A percentile compares a stretch with the other conserved stretches of the same genome.
Evolutionary conservation across 2,888 invertebrate species (phyloP).

Genomic region (Trimorus sp.): DNA sequence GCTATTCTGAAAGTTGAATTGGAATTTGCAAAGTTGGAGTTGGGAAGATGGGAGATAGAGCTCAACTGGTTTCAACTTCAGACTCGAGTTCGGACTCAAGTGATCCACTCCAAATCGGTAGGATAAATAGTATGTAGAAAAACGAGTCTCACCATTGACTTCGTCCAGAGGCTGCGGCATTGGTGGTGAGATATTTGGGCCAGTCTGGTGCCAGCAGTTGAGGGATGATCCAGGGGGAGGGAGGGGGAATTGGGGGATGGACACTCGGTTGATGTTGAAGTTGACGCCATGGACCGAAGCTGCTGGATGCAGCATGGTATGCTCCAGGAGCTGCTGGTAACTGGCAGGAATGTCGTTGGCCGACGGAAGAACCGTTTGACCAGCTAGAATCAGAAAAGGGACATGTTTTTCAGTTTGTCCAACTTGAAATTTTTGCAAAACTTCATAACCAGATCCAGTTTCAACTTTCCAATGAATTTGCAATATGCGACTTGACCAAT

Average conservation of each 20-base stretch:
- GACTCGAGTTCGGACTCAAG: too few relatives aligned
- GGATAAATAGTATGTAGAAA: neutral
- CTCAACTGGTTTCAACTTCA: too few relatives aligned
- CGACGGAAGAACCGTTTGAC: conserved; percentile 76
- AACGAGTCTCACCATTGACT: conserved; percentile 77
- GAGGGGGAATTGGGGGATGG: conserved; percentile 67
- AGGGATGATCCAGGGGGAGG: conserved; percentile 64
- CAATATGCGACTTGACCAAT: too few relatives aligned
- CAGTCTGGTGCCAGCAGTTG: conserved; percentile 68
- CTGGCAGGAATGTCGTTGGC: conserved; percentile 76
- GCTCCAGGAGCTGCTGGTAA: conserved; percentile 79
- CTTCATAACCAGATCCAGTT: too few relatives aligned
- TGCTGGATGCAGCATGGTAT: conserved; percentile 77
- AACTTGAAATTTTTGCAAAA: neutral
- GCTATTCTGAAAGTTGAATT: too few relatives aligned
- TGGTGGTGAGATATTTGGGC: conserved; percentile 68
- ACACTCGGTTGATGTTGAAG: conserved; percentile 72
- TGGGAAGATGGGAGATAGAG: too few relatives aligned
- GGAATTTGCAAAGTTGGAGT: too few relatives aligned
- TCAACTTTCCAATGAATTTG: too few relatives aligned
- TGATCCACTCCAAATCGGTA: too few relatives aligned
- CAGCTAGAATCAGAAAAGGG: conserved; percentile 62
- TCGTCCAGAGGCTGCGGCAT: conserved; percentile 78
- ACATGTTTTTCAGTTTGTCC: too few relatives aligned
- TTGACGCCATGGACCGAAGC: conserved; percentile 70